These are phyloP conservation scores for Phoronis australis DNA, from an alignment of 2,888 invertebrate genomes.

Conservation along the genomic window DNA sequence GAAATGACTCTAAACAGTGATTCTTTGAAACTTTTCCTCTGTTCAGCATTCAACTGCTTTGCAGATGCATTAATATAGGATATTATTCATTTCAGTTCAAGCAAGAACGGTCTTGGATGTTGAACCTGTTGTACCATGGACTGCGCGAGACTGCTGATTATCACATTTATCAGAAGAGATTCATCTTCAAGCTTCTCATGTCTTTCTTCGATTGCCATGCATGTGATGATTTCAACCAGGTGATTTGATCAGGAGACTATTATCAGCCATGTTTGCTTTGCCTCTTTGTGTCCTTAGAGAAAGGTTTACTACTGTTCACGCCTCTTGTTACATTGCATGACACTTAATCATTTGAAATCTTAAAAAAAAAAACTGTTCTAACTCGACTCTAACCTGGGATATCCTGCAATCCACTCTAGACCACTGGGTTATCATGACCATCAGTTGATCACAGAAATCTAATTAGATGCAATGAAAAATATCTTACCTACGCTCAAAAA, in stretches of 20 bases:
- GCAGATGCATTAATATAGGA: too few species aligned
- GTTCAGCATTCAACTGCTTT: too few species aligned
- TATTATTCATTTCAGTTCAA: slow-evolving; percentile 44
- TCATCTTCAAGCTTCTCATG: slow-evolving; percentile 72
- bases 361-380: not conserved
- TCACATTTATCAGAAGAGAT: slow-evolving; percentile 66
- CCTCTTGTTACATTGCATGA: too few species aligned
- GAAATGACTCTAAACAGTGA: too few species aligned
- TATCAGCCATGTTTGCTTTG: not conserved
- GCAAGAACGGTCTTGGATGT: slow-evolving; percentile 70
- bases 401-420: not conserved
- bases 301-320: not conserved
- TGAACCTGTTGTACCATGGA: slow-evolving; percentile 72
- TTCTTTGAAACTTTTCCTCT: too few species aligned
- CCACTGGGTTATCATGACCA: not conserved
- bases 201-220: slow-evolving; percentile 52
- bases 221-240: slow-evolving; percentile 26
- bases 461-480: too few species aligned
- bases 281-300: not conserved
- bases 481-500: too few species aligned
- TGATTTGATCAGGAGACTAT: slow-evolving; percentile 5
- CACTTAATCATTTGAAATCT: not conserved
- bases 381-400: not conserved
- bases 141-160: slow-evolving; percentile 71
- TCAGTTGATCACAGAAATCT: too few species aligned